These are phyloP conservation scores for Drosophila ogumai DNA, from an alignment of 1,140 invertebrate genomes.

Conservation along the genomic window DNA sequence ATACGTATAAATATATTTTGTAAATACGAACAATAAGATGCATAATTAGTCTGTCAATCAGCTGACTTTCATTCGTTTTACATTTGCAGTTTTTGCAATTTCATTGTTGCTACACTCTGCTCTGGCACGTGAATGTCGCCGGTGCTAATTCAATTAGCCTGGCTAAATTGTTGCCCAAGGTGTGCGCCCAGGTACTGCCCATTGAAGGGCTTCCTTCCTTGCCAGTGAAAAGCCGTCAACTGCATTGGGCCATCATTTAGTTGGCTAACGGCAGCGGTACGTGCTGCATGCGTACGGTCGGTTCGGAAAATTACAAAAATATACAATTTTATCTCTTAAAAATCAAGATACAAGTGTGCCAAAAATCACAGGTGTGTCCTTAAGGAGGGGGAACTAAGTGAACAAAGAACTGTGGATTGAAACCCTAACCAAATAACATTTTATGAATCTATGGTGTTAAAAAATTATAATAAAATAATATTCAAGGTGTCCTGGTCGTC, in stretches of 20 bases:
- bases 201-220: conserved; percentile 66
- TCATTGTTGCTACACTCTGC: conserved; percentile 11
- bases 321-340: not conserved
- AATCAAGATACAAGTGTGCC: not conserved
- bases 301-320: conserved; percentile 35
- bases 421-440: not conserved
- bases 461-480: not conserved
- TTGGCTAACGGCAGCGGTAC: conserved; percentile 78
- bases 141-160: conserved; percentile 72
- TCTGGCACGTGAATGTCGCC: conserved; percentile 68
- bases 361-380: conserved; percentile 34
- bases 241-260: conserved; percentile 71
- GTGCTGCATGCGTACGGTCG: conserved; percentile 75
- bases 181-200: conserved; percentile 45
- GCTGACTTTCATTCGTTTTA: conserved; percentile 68
- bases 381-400: conserved; percentile 31
- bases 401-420: not conserved
- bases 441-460: not conserved
- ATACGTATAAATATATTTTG: conserved; percentile 63
- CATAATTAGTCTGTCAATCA: conserved; percentile 75
- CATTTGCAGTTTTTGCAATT: conserved; percentile 13
- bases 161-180: conserved; percentile 69
- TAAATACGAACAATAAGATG: conserved; percentile 78
- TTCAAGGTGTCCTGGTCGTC: not conserved
- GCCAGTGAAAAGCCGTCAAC: conserved; percentile 59